Percentiles rank a stretch among this genome's conserved stretches.
phyloP scores from a whole-genome alignment of 1,140 invertebrate species.

The Daktulosphaira vitifoliae region DNA sequence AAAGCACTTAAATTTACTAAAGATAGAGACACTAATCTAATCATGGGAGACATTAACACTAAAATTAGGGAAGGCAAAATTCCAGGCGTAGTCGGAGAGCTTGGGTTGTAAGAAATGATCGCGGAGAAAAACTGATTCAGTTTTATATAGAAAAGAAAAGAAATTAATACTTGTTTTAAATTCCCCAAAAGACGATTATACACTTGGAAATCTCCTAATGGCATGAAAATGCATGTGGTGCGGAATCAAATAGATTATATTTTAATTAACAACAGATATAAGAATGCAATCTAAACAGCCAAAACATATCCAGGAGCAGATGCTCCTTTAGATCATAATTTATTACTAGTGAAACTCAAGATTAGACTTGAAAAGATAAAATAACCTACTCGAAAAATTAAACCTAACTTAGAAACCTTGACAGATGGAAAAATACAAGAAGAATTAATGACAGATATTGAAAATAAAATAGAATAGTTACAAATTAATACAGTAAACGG shows the following conservation, averaged over 20 bases:
- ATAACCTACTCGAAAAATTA: conserved; percentile 9
- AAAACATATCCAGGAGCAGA: conserved; percentile 39
- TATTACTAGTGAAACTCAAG: conserved; percentile 35
- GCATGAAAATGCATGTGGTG: conserved; percentile 35
- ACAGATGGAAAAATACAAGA: conserved; percentile 16
- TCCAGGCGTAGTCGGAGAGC: conserved; percentile 27
- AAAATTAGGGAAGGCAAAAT: conserved; percentile 37
- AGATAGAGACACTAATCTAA: conserved; percentile 34
- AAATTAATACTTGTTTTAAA: conserved; percentile 41
- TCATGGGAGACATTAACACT: conserved; percentile 40
- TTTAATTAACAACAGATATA: conserved; percentile 40
- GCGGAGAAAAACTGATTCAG: conserved; percentile 40
- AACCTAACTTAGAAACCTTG: conserved; percentile 9
- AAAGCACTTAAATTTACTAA: conserved; percentile 30
- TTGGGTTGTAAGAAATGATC: conserved; percentile 40
- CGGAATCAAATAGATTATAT: conserved; percentile 44
- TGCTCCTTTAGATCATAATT: conserved; percentile 41
- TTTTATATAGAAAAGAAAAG: conserved; percentile 41
- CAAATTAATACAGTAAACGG: conserved; percentile 20
- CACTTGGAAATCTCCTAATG: conserved; percentile 42
- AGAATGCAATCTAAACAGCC: conserved; percentile 39
- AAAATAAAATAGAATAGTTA: neutral
- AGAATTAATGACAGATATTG: neutral
- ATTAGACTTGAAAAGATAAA: conserved; percentile 25
- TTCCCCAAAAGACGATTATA: conserved; percentile 40